Base-by-base conservation (phyloP, 2,888 invertebrate species). In the Amphiduros pacificus region DNA sequence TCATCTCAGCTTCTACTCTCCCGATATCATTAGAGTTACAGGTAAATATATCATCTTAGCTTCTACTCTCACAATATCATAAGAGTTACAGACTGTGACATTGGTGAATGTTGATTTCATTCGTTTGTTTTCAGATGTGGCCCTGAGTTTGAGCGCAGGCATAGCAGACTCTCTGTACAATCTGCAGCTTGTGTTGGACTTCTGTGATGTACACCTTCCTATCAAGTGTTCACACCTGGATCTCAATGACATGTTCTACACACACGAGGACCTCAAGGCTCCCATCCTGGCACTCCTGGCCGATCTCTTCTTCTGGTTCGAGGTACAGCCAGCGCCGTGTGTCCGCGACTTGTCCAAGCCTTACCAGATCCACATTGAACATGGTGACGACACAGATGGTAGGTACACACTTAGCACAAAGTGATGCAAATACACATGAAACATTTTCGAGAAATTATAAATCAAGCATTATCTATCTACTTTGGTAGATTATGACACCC, bases 161-260 rank as follows among this genome's bases (percentile, higher is more conserved):
- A 89, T 92, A 64, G 91, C 92, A 71, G 94, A 95, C 84, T 93
- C 93, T 72, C 87, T 95, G 73, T 91, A 94, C 85, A 96, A 96
- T 85, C 88, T 96, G 58, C 88, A 91, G 82, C 87, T 94, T 77
- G 91, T 96, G 67, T 88, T 90, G 82, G 88, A 90, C 79, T 95
- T 96, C 86, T 94, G 94, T 81, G 86, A 88, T 76, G 88, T 88
- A 77, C 88, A 90, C 82, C 87, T 95, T 82, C 93, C 94, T 75
- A 89, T 90, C 80, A 89, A 91, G 77, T 90, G 93, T 81, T 94
- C 94, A 86, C 94, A 94, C 83, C 90, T 96, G 88, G 88, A 90
- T 84, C 92, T 93, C n/a, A 95, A 96, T 83, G 96, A 97, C 83
- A 89, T 96, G 71, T 91, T 94, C 41, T 95, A 94, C 80, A 91